Percentiles rank a stretch among this genome's conserved stretches.
phyloP scores from a whole-genome alignment of 2,888 invertebrate genomes.

The Stictocephala bisonia region DNA sequence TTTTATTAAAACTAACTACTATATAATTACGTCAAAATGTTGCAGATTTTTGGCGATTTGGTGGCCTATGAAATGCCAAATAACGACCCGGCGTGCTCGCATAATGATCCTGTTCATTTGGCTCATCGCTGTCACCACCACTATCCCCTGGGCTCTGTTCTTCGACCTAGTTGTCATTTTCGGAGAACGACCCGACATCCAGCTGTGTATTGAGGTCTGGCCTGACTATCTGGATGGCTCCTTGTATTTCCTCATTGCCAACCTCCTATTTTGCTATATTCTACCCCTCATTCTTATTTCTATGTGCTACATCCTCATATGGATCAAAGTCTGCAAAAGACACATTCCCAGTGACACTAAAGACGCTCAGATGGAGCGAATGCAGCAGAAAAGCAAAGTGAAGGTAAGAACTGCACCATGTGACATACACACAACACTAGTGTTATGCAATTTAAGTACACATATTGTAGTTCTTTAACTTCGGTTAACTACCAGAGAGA shows the following conservation, averaged over 20 bases:
- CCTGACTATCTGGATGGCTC: slow-evolving; percentile 84
- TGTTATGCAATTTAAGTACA: no score
- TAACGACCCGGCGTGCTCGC: slow-evolving; percentile 88
- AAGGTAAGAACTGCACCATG: no score
- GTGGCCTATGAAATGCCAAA: slow-evolving; percentile 92
- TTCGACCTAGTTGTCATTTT: slow-evolving; percentile 84
- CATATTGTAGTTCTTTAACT: no score
- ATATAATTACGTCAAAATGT: no score
- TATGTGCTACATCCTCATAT: slow-evolving; percentile 91
- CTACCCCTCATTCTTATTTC: slow-evolving; percentile 91
- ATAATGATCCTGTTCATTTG: slow-evolving; percentile 91
- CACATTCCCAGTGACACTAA: slow-evolving; percentile 92
- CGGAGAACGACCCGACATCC: slow-evolving; percentile 78
- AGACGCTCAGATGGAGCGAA: slow-evolving; percentile 90
- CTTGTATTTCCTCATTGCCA: slow-evolving; percentile 88
- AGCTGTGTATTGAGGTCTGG: slow-evolving; percentile 72
- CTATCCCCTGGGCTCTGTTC: slow-evolving; percentile 91
- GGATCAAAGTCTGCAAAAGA: slow-evolving; percentile 89
- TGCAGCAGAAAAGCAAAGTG: slow-evolving; percentile 94
- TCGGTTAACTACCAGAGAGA: background rate
- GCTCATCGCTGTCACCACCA: slow-evolving; percentile 85
- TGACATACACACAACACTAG: no score
- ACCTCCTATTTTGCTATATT: slow-evolving; percentile 90
- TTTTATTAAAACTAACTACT: no score
- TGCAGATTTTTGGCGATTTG: slow-evolving; percentile 95